Percentiles rank a stretch among this genome's conserved stretches.
phyloP scores from a whole-genome alignment of 2,113 vertebrate species.

The Rhea pennata region DNA sequence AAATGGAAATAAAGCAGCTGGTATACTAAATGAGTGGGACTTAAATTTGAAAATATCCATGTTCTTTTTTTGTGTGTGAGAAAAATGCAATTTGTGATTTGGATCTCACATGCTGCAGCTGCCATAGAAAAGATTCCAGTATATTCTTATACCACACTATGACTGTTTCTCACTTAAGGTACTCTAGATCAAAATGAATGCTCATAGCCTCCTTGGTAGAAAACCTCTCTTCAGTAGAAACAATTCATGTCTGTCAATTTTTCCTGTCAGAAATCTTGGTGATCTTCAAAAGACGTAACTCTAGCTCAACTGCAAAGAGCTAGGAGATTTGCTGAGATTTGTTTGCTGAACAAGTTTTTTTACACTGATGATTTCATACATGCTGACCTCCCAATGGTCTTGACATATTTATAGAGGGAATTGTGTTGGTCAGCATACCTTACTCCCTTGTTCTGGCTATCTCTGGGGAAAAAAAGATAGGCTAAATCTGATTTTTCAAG shows the following conservation, averaged over 20 bases:
- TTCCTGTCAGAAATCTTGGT: not conserved
- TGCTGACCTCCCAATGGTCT: not conserved
- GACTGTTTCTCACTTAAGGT: not conserved
- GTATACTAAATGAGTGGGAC: slow-evolving; percentile 49
- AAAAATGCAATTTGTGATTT: slow-evolving; percentile 29
- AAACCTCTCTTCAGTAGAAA: not conserved
- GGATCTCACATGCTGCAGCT: slow-evolving; percentile 8
- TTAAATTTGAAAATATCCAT: slow-evolving; percentile 54
- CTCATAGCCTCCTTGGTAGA: not conserved
- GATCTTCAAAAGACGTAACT: not conserved
- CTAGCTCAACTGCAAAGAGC: not conserved
- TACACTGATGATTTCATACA: not conserved
- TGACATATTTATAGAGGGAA: not conserved
- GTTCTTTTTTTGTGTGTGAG: not conserved
- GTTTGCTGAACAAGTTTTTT: not conserved
- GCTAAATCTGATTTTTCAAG: not conserved
- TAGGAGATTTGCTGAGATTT: not conserved
- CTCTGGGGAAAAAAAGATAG: not conserved
- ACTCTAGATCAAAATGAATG: not conserved
- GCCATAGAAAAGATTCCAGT: slow-evolving; percentile 36
- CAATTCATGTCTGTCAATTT: not conserved
- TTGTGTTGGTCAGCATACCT: not conserved
- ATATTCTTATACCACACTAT: not conserved
- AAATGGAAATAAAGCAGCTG: slow-evolving; percentile 59
- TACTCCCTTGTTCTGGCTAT: not conserved